These are phyloP conservation scores for Saturnia pavonia DNA, from an alignment of 2,888 invertebrate species.

Conservation along the genomic window DNA sequence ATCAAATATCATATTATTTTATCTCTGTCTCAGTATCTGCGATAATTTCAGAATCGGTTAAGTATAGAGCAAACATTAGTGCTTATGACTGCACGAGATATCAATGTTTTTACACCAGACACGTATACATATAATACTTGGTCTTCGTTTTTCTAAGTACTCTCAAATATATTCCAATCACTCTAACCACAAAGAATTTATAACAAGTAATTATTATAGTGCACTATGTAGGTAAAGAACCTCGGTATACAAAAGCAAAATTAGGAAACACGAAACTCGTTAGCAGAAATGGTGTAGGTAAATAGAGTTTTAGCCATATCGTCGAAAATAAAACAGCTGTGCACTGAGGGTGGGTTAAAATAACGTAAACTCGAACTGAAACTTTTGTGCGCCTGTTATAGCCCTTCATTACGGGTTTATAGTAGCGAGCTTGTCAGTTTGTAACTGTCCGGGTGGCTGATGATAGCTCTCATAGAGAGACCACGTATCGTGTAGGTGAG, in stretches of 20 bases:
- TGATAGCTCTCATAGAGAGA: not conserved
- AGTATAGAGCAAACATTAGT: too few relatives aligned
- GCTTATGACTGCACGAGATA: too few relatives aligned
- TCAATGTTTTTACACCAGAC: too few relatives aligned
- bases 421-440: not conserved
- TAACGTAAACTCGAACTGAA: constrained; percentile 12
- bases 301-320: constrained; percentile 25
- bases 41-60: too few relatives aligned
- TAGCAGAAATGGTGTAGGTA: constrained; percentile 32
- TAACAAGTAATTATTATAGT: not conserved
- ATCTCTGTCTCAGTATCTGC: too few relatives aligned
- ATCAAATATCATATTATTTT: too few relatives aligned
- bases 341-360: constrained; percentile 8
- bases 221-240: not conserved
- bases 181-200: too few relatives aligned
- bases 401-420: constrained; percentile 1
- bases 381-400: not conserved
- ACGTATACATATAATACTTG: too few relatives aligned
- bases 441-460: not conserved
- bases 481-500: not conserved
- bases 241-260: constrained; percentile 24
- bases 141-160: too few relatives aligned
- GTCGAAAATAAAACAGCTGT: constrained; percentile 23
- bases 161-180: too few relatives aligned
- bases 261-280: constrained; percentile 38